Percentiles rank a stretch among this genome's conserved stretches.
phyloP scores from a whole-genome alignment of 2,113 vertebrate species.

The Uria aalge region DNA sequence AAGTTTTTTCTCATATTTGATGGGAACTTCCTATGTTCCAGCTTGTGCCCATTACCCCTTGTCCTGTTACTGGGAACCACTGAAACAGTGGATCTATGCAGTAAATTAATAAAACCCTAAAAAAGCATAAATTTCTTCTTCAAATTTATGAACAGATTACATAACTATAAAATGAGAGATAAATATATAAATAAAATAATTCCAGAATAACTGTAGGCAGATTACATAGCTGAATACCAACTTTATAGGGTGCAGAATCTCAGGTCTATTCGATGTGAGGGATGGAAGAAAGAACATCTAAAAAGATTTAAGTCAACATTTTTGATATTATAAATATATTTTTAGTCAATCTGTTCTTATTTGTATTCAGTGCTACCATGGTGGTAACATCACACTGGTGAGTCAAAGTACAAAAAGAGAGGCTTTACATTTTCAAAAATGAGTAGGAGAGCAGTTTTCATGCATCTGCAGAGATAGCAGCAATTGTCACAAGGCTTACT shows the following conservation, averaged over 20 bases:
- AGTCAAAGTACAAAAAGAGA: slow-evolving; percentile 19
- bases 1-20: no score
- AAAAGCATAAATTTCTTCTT: background rate
- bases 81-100: background rate
- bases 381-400: background rate
- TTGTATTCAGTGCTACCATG: background rate
- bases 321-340: background rate
- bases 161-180: background rate
- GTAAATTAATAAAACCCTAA: background rate
- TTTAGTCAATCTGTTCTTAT: background rate
- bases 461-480: slow-evolving; percentile 26
- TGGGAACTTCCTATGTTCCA: no score
- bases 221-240: background rate
- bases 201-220: background rate
- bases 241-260: background rate
- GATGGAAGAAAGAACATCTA: background rate
- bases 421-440: background rate
- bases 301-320: background rate
- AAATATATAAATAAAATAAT: background rate
- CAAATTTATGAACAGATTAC: background rate
- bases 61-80: no score
- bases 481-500: background rate
- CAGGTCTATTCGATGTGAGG: rapidly evolving
- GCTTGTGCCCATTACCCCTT: no score
- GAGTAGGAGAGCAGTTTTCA: slow-evolving; percentile 24